Evolutionary conservation across 1,140 invertebrate genomes (phyloP), one percentile per base, ranked within the genome.

Genomic region (Neodiprion lecontei): DNA sequence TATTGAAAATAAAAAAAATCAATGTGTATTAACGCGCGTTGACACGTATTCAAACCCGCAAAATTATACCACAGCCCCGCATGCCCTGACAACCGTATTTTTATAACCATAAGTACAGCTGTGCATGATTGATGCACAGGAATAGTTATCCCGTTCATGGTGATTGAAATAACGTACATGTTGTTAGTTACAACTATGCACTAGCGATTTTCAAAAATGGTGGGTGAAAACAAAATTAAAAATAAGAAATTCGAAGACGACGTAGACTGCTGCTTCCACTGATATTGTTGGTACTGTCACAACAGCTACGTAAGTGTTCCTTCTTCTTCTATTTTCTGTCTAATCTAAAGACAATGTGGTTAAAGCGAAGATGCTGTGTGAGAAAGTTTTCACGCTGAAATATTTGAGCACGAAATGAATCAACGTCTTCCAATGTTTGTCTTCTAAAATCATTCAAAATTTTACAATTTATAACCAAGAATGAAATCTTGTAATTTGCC

Each of bases 301-400:
- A 40, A 5, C 28, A 40, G 28, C 28, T 40, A 40, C 28, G 5
- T 40, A 40, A 5, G 28, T 40, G 28, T 5, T 40, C 28, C 2
- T 40, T 40, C 5, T 40, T 40, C 28, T 40, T 40, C 28, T 40
- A 40, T 40, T 40, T 40, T 40, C 28, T 69, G 12, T 69, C 68
- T 17, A 40, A 48, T 75, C 11, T 21, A 82, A 82, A 82, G 81
- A 82, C 80, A 82, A 82, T 82, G 81, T 82, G 81, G 80, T 80
- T 82, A 82, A 82, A 40, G 28, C 28, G 28, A 40, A 40, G 28
- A 40, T 40, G 28, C 69, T 76, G 74, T 48, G 78, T 76, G 78
- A 72, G 61, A 14, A 17, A 17, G 12, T 14, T 21, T 65, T 65
- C 61, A 14, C 17, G 74, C 70, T 81, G 69, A 75, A 66, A 76